A percentile compares a stretch with the other conserved stretches of the same genome.
Conservation (phyloP, 2,888 invertebrate species). For the Megalurothrips usitatus region DNA sequence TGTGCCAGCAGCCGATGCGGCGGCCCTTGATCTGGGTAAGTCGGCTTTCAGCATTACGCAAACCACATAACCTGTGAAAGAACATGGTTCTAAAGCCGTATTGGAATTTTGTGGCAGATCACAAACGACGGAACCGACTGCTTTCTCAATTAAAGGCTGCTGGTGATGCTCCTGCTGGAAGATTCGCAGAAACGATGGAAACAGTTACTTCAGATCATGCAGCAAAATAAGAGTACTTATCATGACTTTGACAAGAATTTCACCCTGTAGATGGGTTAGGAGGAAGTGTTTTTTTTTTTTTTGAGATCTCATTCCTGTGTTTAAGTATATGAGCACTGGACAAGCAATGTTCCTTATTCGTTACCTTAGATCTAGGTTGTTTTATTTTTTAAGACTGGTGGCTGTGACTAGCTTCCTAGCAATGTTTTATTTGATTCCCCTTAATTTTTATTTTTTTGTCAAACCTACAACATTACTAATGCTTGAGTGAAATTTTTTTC, state of each 20-base stretch:
- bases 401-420: conserved; percentile 4
- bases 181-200: background rate
- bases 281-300: background rate
- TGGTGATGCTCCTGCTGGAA: conserved; percentile 6
- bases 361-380: too few relatives aligned
- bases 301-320: background rate
- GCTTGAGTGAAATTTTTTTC: background rate
- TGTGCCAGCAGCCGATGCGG: conserved; percentile 3
- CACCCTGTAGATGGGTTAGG: background rate
- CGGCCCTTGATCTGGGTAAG: conserved; percentile 15
- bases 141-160: background rate
- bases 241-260: background rate
- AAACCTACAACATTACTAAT: background rate
- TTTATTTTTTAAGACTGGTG: background rate
- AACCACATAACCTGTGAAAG: conserved; percentile 7
- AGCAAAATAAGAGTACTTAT: background rate
- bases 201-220: background rate
- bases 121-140: conserved; percentile 11
- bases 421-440: background rate
- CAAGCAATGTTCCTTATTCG: background rate
- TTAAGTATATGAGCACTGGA: background rate
- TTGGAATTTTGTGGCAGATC: background rate
- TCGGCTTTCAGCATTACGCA: background rate
- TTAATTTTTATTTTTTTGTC: background rate
- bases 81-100: background rate